Base-by-base conservation (phyloP, 2,888 invertebrate species). In the Drosophila lutescens region DNA sequence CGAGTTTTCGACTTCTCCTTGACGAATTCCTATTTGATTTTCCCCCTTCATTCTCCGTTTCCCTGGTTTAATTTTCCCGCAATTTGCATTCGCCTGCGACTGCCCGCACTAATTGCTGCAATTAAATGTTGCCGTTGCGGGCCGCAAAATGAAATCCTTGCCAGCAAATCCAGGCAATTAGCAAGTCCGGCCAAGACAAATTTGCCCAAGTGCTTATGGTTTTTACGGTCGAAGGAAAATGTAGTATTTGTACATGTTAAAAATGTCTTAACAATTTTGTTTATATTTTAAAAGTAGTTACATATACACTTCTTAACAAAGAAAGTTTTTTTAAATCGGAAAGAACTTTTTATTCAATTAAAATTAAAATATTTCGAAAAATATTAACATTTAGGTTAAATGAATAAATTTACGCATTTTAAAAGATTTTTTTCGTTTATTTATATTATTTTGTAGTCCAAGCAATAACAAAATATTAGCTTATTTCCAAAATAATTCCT, bases 41-140 rank as follows among this genome's bases (percentile, higher is more conserved):
- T 49, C n/a, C 1, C 32, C 7, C 9, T n/a, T 12, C 30, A 9
- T 13, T 4, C 30, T 15, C 26, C 38, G 26, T 26, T 36, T n/a
- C 17, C 4, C 36, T 38, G 46, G 62, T 62, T 74, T 62, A 83
- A 75, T 76, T 79, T 79, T 70, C 55, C 74, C 67, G 62, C 77
- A 49, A 54, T 60, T 73, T 53, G 40, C 49, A 54, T 60, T 49
- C 50, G 47, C 36, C 40, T 34, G 58, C 49, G 56, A 55, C 54
- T 82, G 78, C 50, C 59, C 63, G 49, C 57, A 40, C 78, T 83
- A 86, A 88, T 83, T 86, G 84, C 80, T 1, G 80, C 80, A 86
- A 88, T 82, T 86, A 82, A 88, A 68, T 71, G 67, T 72, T 57
- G 82, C 59, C 38, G 36, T 32, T 53, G 47, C 17, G 12, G 12